phyloP scores from a whole-genome alignment of 2,888 invertebrate species.

The Amblyjoppa proteus region DNA sequence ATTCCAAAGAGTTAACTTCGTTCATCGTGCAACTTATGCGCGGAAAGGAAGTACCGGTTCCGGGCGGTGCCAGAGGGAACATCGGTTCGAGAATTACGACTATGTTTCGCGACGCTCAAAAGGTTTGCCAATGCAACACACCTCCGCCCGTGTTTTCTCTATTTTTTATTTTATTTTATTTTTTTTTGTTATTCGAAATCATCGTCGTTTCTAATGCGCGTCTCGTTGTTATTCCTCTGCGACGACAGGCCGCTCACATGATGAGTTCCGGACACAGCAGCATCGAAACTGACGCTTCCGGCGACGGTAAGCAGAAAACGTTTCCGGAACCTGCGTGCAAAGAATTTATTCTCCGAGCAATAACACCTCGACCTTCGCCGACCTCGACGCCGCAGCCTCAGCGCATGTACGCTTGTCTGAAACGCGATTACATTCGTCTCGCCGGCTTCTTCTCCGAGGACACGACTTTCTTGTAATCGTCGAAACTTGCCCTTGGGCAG shows the following conservation, averaged over 20 bases:
- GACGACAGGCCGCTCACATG: conserved; percentile 85
- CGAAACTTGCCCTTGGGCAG: background rate
- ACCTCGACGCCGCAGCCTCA: conserved; percentile 89
- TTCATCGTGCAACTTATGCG: conserved; percentile 86
- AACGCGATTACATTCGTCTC: conserved; percentile 89
- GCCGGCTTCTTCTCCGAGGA: conserved; percentile 93
- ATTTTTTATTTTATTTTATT: conserved; percentile 72
- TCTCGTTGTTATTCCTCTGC: conserved; percentile 67
- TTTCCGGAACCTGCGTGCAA: conserved; percentile 87
- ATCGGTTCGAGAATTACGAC: conserved; percentile 86
- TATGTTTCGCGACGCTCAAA: conserved; percentile 88
- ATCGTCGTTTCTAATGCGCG: conserved; percentile 17
- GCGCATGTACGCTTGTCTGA: conserved; percentile 89
- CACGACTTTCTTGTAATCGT: conserved; percentile 88
- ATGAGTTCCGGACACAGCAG: conserved; percentile 82
- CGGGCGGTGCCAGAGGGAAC: conserved; percentile 86
- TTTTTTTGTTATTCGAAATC: conserved; percentile 68
- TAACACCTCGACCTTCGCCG: conserved; percentile 87
- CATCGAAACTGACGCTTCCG: conserved; percentile 76
- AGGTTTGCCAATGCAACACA: conserved; percentile 80
- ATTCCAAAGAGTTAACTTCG: conserved; percentile 84
- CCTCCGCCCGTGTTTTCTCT: conserved; percentile 28
- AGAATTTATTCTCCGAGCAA: conserved; percentile 89
- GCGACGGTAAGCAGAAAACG: conserved; percentile 79
- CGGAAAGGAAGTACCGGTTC: conserved; percentile 87